Conservation (phyloP, 2,113 vertebrate species). For the Leucosticte australis region DNA sequence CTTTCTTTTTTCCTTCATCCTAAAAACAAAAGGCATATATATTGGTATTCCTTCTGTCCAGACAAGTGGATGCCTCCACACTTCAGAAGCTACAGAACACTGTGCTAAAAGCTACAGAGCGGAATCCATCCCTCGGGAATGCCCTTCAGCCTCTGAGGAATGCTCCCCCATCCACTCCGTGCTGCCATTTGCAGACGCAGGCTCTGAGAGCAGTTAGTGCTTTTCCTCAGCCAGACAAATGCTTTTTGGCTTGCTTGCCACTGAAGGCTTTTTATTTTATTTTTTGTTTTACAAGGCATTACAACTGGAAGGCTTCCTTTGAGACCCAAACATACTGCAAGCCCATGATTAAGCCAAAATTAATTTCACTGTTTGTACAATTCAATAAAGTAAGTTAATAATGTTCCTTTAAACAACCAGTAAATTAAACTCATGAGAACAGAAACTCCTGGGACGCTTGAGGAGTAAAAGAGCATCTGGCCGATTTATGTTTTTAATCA, state of each 20-base stretch:
- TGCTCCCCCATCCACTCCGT: background rate
- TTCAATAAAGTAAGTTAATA: background rate
- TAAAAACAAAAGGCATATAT: constrained; percentile 33
- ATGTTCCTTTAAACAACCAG: background rate
- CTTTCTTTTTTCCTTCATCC: constrained; percentile 82
- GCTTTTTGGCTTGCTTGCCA: background rate
- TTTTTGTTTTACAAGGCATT: background rate
- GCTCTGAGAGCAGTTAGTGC: background rate
- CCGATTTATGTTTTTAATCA: background rate
- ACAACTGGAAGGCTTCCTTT: background rate
- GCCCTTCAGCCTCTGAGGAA: background rate
- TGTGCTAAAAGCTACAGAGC: background rate
- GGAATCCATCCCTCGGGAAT: background rate
- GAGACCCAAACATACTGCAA: background rate
- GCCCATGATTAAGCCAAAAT: background rate
- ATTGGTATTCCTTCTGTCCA: background rate
- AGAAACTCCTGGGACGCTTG: background rate
- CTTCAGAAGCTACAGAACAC: background rate
- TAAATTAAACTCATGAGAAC: background rate
- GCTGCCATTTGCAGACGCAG: background rate
- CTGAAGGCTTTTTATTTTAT: background rate
- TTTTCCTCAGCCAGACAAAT: background rate
- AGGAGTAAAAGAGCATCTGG: background rate
- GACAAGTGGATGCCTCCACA: background rate
- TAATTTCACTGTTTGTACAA: background rate